Evolutionary conservation across 2,797 vertebrate genomes (phyloP).

Genomic region (Columba guinea): DNA sequence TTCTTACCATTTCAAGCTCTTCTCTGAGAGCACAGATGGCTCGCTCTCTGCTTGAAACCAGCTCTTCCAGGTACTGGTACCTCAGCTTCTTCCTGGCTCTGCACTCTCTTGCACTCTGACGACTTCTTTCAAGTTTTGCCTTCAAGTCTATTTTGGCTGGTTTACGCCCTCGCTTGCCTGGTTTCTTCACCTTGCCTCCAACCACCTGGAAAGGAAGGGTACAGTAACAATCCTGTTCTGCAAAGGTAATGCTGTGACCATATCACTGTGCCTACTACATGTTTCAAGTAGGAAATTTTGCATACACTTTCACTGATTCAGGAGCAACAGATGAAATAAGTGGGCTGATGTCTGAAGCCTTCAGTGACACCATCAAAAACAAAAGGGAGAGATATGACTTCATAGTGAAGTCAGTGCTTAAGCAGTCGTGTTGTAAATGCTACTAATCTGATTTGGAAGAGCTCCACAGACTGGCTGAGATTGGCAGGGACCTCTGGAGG

Average conservation of each 20-base stretch:
- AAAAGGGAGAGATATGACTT: not conserved
- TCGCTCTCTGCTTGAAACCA: conserved; percentile 94
- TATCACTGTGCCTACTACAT: fast-evolving
- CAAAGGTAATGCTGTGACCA: not conserved
- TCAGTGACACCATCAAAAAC: not conserved
- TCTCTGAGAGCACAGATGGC: conserved; percentile 95
- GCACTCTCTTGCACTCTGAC: conserved; percentile 96
- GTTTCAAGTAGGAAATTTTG: not conserved
- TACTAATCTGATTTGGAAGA: not conserved
- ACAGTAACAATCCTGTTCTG: not conserved
- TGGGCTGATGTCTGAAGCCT: not conserved
- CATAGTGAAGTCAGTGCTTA: not conserved
- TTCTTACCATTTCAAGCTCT: conserved; percentile 94
- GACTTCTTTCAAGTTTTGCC: conserved; percentile 94
- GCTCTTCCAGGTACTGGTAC: conserved; percentile 96
- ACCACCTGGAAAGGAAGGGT: conserved; percentile 79
- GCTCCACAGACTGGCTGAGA: not conserved
- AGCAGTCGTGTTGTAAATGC: not conserved
- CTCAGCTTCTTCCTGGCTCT: conserved; percentile 93
- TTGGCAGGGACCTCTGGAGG: not conserved
- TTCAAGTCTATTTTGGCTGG: conserved; percentile 97
- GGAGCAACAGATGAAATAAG: not conserved
- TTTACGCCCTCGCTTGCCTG: conserved; percentile 94
- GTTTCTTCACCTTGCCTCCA: conserved; percentile 95
- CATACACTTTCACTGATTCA: not conserved